A percentile compares a stretch with the other conserved stretches of the same genome.
Evolutionary conservation across 2,888 invertebrate genomes (phyloP).

Genomic region (Nephrotoma guestfalica): DNA sequence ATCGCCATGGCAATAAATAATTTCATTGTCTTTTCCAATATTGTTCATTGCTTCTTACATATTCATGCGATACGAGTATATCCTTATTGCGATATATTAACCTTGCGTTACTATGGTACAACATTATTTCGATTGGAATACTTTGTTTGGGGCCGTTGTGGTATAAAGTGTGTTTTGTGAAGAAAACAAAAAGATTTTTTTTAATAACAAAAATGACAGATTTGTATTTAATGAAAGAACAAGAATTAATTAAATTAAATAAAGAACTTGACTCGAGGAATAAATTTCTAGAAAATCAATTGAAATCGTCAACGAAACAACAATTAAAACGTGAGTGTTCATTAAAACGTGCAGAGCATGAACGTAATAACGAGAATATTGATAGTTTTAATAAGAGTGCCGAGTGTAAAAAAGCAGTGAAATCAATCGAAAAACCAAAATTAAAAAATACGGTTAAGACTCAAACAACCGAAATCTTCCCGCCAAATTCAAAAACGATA

Average conservation of each 20-base stretch:
- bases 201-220: neutral
- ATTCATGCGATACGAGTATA: neutral
- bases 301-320: conserved; percentile 10
- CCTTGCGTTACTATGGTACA: neutral
- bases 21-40: neutral
- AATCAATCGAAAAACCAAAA: neutral
- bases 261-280: neutral
- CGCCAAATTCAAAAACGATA: neutral
- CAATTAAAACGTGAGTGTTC: neutral
- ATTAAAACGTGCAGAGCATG: neutral
- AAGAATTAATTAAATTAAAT: conserved; percentile 5
- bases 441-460: neutral
- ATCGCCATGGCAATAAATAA: neutral
- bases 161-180: neutral
- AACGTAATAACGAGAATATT: neutral
- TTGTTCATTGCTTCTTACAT: neutral
- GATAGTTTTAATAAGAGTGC: neutral
- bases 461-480: neutral
- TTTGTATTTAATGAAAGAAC: neutral
- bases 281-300: neutral
- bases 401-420: neutral
- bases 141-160: neutral
- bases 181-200: no score
- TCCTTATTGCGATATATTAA: neutral
- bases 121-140: neutral